Evolutionary conservation across 2,888 invertebrate species (phyloP).

Genomic region (Coelopa pilipes): DNA sequence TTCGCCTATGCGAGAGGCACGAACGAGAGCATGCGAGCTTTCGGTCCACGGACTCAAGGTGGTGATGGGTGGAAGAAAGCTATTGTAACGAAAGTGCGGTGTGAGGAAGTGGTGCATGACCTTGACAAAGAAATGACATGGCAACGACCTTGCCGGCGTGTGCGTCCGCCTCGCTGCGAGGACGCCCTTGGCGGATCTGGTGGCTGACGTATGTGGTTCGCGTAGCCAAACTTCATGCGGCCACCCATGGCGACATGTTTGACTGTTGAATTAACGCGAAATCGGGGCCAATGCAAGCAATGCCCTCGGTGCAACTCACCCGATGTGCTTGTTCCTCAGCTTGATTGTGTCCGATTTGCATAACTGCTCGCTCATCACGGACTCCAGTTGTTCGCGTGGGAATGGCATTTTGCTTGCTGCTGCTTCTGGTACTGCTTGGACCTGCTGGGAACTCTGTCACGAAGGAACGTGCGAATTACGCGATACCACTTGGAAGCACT

Average conservation of each 20-base stretch:
- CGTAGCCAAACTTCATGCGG: neutral
- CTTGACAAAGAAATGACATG: slow-evolving; percentile 57
- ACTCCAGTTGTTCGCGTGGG: slow-evolving; percentile 56
- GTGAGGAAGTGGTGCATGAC: slow-evolving; percentile 51
- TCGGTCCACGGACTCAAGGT: neutral
- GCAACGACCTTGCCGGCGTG: slow-evolving; percentile 34
- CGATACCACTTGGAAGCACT: slow-evolving; percentile 2
- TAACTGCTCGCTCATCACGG: slow-evolving; percentile 72
- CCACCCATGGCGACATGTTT: neutral
- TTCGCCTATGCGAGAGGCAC: neutral
- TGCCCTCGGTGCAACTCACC: slow-evolving; percentile 71
- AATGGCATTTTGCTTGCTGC: slow-evolving; percentile 56
- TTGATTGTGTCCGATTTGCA: slow-evolving; percentile 83
- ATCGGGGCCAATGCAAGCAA: neutral
- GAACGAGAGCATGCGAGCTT: too few relatives aligned
- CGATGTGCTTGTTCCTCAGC: slow-evolving; percentile 82
- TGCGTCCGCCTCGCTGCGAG: neutral
- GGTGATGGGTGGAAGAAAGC: neutral
- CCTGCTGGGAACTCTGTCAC: too few relatives aligned
- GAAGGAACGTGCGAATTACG: neutral
- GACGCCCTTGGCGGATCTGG: neutral
- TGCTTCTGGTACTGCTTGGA: too few relatives aligned
- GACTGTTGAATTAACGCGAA: neutral
- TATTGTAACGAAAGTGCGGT: neutral
- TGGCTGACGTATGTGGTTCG: neutral